Evolutionary conservation across 2,113 vertebrate genomes (phyloP).

Genomic region (Cyprinodon tularosa): DNA sequence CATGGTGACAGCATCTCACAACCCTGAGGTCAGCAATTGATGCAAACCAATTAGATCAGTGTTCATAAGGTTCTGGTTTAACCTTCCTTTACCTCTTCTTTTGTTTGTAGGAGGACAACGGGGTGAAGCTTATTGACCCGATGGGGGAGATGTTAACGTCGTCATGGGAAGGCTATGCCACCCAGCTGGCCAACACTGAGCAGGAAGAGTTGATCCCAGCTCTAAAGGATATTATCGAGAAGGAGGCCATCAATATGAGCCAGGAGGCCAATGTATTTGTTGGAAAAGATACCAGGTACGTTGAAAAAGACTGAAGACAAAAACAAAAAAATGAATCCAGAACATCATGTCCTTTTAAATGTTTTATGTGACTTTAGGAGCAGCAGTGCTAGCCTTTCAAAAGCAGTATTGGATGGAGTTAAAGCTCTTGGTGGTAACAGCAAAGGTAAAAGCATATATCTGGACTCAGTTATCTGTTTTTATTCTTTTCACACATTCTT

Average conservation of each 20-base stretch:
- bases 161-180: conserved; percentile 91
- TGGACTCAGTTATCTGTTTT: conserved; percentile 26
- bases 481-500: not conserved
- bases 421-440: conserved; percentile 83
- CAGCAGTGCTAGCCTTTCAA: conserved; percentile 86
- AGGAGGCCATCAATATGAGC: conserved; percentile 82
- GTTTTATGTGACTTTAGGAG: conserved; percentile 74
- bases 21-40: conserved; percentile 85
- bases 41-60: not conserved
- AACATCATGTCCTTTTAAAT: not conserved
- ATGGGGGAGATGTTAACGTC: conserved; percentile 93
- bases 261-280: conserved; percentile 83
- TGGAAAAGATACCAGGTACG: conserved; percentile 93
- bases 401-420: conserved; percentile 88
- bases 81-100: not conserved
- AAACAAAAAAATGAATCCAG: not conserved
- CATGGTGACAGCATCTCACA: conserved; percentile 97
- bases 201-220: conserved; percentile 77
- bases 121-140: conserved; percentile 93
- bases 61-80: not conserved
- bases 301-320: not conserved
- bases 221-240: conserved; percentile 82
- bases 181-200: conserved; percentile 89
- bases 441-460: conserved; percentile 76
- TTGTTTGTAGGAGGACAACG: conserved; percentile 89